Percentiles rank a stretch among this genome's conserved stretches.
Conservation (phyloP, 2,888 invertebrate species). For the Eulithis testata region DNA sequence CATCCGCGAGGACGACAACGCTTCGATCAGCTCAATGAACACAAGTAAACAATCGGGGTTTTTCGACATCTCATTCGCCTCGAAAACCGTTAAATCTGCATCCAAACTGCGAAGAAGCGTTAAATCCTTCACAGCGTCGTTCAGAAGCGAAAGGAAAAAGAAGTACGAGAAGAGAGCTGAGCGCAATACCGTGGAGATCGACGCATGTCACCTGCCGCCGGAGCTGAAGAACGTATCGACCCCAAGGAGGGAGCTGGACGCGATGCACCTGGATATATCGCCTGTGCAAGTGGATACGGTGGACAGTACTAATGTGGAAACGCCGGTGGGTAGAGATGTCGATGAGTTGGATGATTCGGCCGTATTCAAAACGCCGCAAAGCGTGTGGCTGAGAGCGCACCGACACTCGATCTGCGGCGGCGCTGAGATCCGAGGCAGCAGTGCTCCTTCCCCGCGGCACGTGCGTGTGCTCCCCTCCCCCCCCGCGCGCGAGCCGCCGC, state of each 20-base stretch:
- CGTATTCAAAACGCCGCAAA: slow-evolving; percentile 76
- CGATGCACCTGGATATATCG: slow-evolving; percentile 74
- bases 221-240: slow-evolving; percentile 71
- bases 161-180: slow-evolving; percentile 77
- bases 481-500: slow-evolving; percentile 42
- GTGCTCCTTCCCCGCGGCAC: slow-evolving; percentile 43
- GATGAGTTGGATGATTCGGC: slow-evolving; percentile 75
- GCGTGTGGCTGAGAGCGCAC: slow-evolving; percentile 67
- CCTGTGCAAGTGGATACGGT: slow-evolving; percentile 79
- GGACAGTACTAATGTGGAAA: slow-evolving; percentile 66
- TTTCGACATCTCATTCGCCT: slow-evolving; percentile 80
- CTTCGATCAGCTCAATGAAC: slow-evolving; percentile 77
- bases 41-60: slow-evolving; percentile 81
- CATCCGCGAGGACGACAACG: slow-evolving; percentile 76
- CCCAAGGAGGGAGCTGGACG: slow-evolving; percentile 67
- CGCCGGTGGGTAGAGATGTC: slow-evolving; percentile 59
- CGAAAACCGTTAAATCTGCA: slow-evolving; percentile 78
- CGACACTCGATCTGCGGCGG: slow-evolving; percentile 72
- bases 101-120: slow-evolving; percentile 79
- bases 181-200: slow-evolving; percentile 74
- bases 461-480: slow-evolving; percentile 44
- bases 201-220: slow-evolving; percentile 66
- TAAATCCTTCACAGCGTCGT: slow-evolving; percentile 82
- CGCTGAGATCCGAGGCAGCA: slow-evolving; percentile 52
- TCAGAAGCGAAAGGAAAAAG: slow-evolving; percentile 80